These are phyloP conservation scores for Lamellibrachia satsuma DNA, from an alignment of 2,888 invertebrate genomes.

Conservation along the genomic window DNA sequence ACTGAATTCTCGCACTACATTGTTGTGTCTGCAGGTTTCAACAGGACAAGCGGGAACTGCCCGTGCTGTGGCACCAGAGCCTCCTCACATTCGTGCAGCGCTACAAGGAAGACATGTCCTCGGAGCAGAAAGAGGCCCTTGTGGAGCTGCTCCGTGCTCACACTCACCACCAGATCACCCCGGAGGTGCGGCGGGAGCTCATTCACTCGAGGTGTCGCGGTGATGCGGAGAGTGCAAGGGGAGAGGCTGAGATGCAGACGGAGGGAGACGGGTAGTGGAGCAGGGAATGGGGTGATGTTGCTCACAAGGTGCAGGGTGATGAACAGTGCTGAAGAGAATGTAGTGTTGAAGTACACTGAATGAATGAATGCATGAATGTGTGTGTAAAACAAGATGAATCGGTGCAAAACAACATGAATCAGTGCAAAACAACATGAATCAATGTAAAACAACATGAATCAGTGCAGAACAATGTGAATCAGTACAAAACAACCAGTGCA, in stretches of 20 bases:
- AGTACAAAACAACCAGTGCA: background rate
- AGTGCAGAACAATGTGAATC: background rate
- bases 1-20: background rate
- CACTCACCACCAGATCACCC: conserved; percentile 73
- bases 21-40: conserved; percentile 75
- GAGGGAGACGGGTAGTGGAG: background rate
- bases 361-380: background rate
- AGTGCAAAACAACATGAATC: background rate
- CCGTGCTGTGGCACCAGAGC: conserved; percentile 97
- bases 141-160: conserved; percentile 81
- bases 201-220: conserved; percentile 85
- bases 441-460: background rate
- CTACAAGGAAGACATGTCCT: conserved; percentile 93
- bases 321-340: background rate
- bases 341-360: background rate
- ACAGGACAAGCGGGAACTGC: conserved; percentile 82
- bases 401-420: background rate
- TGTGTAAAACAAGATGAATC: background rate
- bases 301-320: background rate
- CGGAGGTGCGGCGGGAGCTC: conserved; percentile 87
- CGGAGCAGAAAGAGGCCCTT: conserved; percentile 89
- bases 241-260: conserved; percentile 14
- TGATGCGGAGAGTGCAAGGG: conserved; percentile 44
- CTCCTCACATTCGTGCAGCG: conserved; percentile 91
- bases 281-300: background rate